Base-by-base conservation (phyloP, 2,888 invertebrate genomes). In the Chrysina gloriosa region DNA sequence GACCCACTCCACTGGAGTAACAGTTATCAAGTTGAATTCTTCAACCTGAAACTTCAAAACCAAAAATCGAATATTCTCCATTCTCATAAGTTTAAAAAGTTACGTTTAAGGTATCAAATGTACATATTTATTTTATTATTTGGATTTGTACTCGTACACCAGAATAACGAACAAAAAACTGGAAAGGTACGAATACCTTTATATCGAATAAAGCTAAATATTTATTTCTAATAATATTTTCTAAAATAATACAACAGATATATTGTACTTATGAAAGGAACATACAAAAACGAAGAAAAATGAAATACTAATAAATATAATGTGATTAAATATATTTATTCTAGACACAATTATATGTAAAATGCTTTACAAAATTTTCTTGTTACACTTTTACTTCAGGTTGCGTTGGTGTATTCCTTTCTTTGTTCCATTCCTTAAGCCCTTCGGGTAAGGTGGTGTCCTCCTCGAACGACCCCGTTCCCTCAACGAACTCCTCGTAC, bases 401-500 rank as follows among this genome's bases (percentile, higher is more conserved):
- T 36, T 54, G 36, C 23, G 68, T 7, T 9, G 68, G 66, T n/a
- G 68, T 86, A 14, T 78, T 76, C 63, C 79, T 82, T 66, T 90
- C 89, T 79, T 91, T 92, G 80, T 99, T 98, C 98, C 98, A 99
- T 77, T 93, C 92, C 81, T 96, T 92, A 23, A 99, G 87, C 64
- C 98, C 98, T 84, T 96, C 95, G 0, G 99, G 99, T 75, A 99
- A 86, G 0, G 90, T 84, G 0, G 97, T 97, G 78, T 99, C 95
- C 84, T 99, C 99, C 72, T 99, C 99, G 77, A 98, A 90, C 0
- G 98, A 97, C 1, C 98, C 98, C 0, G 97, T 97, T 1, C 97
- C 97, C 84, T 97, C 98, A 0, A 99, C 99, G 84, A 99, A 99
- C 80, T 99, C 95, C 83, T 99, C 99, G 79, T 99, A 99, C 6